Evolutionary conservation across 2,797 vertebrate genomes (phyloP).

Genomic region (Psittacula derbiana): DNA sequence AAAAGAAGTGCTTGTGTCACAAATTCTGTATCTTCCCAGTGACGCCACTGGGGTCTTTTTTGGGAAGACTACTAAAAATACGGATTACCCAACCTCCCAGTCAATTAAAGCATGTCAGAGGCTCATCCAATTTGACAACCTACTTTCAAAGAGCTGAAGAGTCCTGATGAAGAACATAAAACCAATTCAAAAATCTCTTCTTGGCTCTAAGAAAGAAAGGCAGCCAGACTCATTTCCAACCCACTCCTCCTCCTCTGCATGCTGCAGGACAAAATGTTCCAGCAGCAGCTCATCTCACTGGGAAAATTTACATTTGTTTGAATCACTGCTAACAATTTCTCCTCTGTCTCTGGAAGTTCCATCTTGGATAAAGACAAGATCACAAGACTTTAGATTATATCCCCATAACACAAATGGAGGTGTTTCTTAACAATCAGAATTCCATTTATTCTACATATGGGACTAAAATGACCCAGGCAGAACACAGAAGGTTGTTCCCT

Average conservation of each 20-base stretch:
- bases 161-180: conserved; percentile 48
- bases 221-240: conserved; percentile 64
- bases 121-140: conserved; percentile 53
- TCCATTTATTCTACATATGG: not conserved
- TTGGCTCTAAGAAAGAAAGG: conserved; percentile 30
- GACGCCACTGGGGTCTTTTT: conserved; percentile 5
- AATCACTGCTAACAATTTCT: conserved; percentile 43
- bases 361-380: conserved; percentile 8
- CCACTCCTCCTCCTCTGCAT: conserved; percentile 58
- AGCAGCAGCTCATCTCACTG: conserved; percentile 41
- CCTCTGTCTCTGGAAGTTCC: conserved; percentile 29
- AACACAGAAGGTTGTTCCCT: not conserved
- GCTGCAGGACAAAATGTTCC: conserved; percentile 66
- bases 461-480: not conserved
- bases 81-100: not conserved
- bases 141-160: conserved; percentile 43
- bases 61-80: conserved; percentile 49
- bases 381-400: not conserved
- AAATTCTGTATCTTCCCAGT: not conserved
- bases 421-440: not conserved
- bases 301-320: conserved; percentile 57
- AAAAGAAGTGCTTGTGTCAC: conserved; percentile 4
- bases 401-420: not conserved
- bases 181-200: conserved; percentile 3
- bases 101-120: conserved; percentile 41